A percentile compares a stretch with the other conserved stretches of the same genome.
Conservation (phyloP, 2,797 vertebrate genomes). For the Mormyrus hasselquistii region DNA sequence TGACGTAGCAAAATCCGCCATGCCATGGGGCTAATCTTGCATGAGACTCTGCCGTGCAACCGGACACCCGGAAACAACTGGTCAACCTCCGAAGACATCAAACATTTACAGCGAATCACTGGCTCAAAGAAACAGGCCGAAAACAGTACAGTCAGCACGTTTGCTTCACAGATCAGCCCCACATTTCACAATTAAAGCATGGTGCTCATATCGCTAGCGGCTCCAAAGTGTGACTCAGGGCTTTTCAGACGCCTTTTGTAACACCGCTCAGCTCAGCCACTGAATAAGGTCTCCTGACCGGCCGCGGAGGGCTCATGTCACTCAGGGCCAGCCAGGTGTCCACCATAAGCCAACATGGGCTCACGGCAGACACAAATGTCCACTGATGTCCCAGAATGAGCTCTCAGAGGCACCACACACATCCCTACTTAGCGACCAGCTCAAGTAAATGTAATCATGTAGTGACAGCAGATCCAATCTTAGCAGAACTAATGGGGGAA, state of each 20-base stretch:
- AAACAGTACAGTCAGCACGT: constrained; percentile 22
- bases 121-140: constrained; percentile 20
- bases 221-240: background rate
- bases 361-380: background rate
- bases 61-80: background rate
- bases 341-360: background rate
- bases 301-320: background rate
- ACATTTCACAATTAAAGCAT: background rate
- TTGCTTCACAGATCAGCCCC: background rate
- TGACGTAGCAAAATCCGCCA: constrained; percentile 7
- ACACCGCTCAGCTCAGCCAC: background rate
- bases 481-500: background rate
- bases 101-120: constrained; percentile 21
- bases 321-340: background rate
- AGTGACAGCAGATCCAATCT: background rate
- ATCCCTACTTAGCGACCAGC: background rate
- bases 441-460: background rate
- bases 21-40: constrained; percentile 17
- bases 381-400: background rate
- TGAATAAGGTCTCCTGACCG: background rate
- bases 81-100: constrained; percentile 12
- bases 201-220: background rate
- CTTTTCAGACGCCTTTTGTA: background rate
- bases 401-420: background rate
- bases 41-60: constrained; percentile 17